phyloP scores from a whole-genome alignment of 2,888 invertebrate species.

The Merodon equestris region DNA sequence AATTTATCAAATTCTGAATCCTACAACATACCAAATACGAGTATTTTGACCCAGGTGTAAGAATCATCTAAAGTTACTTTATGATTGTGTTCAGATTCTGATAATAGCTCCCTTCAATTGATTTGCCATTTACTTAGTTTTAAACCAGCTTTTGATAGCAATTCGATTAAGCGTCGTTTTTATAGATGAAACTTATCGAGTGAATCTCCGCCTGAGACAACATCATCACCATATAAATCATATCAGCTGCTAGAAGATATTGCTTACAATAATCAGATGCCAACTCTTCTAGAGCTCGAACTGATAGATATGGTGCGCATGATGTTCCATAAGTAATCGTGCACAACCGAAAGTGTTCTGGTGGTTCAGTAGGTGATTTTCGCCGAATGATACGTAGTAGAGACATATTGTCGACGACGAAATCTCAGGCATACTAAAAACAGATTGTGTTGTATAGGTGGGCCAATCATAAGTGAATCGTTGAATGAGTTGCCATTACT shows the following conservation, averaged over 20 bases:
- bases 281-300: constrained; percentile 51
- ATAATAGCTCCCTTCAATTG: constrained; percentile 8
- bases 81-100: too few species aligned
- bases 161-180: constrained; percentile 14
- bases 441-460: constrained; percentile 54
- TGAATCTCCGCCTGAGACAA: too few species aligned
- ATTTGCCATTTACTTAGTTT: constrained; percentile 19
- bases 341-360: constrained; percentile 52
- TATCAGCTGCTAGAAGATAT: constrained; percentile 42
- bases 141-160: constrained; percentile 46
- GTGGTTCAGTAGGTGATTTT: constrained; percentile 2
- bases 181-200: constrained; percentile 1
- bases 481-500: constrained; percentile 49
- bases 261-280: constrained; percentile 30
- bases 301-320: constrained; percentile 56
- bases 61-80: neutral
- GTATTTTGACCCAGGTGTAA: constrained; percentile 41
- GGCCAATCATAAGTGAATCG: constrained; percentile 49
- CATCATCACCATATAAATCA: constrained; percentile 60
- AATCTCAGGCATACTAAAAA: constrained; percentile 35
- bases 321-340: constrained; percentile 66
- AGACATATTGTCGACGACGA: constrained; percentile 41
- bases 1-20: constrained; percentile 33
- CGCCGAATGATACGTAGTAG: constrained; percentile 64
- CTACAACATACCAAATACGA: constrained; percentile 58